These are phyloP conservation scores for Pangasius larnaudii DNA, from an alignment of 2,797 vertebrate genomes.

Conservation along the genomic window DNA sequence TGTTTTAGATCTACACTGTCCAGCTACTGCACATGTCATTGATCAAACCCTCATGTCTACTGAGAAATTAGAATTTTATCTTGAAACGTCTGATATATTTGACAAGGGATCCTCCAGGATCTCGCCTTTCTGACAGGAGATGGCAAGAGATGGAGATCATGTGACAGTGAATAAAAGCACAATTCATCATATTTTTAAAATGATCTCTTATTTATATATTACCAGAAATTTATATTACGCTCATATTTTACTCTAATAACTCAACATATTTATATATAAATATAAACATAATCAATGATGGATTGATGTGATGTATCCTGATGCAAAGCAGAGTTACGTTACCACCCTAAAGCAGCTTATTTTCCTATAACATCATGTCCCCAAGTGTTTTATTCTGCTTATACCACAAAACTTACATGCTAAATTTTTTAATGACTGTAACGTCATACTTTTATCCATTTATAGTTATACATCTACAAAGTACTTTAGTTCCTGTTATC, in stretches of 20 bases:
- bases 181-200: background rate
- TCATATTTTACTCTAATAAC: no score
- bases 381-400: background rate
- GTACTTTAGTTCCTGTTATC: background rate
- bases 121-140: background rate
- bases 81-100: background rate
- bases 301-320: background rate
- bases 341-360: background rate
- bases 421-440: background rate
- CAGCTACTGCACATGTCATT: conserved; percentile 63
- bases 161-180: background rate
- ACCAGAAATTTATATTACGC: background rate
- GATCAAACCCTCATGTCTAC: conserved; percentile 60
- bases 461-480: background rate
- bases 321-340: background rate
- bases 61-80: background rate
- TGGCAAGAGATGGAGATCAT: background rate
- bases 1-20: conserved; percentile 44
- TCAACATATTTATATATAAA: no score
- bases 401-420: background rate
- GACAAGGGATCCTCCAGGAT: background rate
- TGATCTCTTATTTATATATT: background rate
- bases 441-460: background rate
- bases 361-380: background rate
- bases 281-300: background rate